Conservation (phyloP, 2,888 invertebrate genomes). For the Melieria picta region DNA sequence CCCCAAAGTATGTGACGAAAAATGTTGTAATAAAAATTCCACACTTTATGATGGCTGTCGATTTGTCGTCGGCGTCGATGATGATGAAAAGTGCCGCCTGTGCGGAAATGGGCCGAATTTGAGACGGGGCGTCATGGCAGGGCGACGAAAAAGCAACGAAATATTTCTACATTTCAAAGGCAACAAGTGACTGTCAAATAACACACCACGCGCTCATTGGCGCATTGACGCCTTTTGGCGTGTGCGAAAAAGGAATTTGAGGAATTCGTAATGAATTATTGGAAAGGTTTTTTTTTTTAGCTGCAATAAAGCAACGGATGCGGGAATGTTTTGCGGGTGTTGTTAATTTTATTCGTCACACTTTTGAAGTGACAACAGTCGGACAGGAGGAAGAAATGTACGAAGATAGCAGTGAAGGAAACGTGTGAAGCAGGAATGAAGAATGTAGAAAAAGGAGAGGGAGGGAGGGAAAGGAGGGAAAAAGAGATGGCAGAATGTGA, state of each 20-base stretch:
- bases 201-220: neutral
- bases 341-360: too few species aligned
- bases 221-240: neutral
- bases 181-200: constrained; percentile 17
- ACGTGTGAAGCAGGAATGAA: neutral
- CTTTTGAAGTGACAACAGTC: neutral
- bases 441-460: neutral
- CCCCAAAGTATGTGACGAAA: constrained; percentile 13
- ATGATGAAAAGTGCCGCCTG: neutral
- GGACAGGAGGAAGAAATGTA: neutral
- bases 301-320: too few species aligned
- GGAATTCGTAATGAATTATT: constrained; percentile 19
- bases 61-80: neutral
- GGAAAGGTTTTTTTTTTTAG: constrained; percentile 8
- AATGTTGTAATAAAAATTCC: neutral
- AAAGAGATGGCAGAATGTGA: neutral
- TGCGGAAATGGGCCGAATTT: too few species aligned
- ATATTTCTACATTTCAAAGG: constrained; percentile 15
- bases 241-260: constrained; percentile 2
- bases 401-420: neutral
- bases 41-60: neutral
- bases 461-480: too few species aligned
- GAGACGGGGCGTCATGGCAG: too few species aligned
- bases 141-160: neutral
- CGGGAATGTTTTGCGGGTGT: too few species aligned